A percentile compares a stretch with the other conserved stretches of the same genome.
Conservation (phyloP, 2,113 vertebrate species). For the Dascyllus trimaculatus region DNA sequence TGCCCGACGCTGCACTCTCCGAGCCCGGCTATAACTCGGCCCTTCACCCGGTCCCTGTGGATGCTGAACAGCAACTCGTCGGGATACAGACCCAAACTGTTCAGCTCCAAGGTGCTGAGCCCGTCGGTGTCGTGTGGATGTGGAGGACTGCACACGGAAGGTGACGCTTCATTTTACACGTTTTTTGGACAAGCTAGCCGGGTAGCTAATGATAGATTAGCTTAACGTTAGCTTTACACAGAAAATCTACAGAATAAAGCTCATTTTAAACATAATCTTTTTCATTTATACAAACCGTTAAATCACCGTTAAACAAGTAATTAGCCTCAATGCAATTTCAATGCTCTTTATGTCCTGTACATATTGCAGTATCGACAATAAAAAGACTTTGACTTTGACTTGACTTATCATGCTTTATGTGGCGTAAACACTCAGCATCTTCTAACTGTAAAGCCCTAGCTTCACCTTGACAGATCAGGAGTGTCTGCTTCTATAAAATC, state of each 20-base stretch:
- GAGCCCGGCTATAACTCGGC: conserved; percentile 66
- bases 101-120: conserved; percentile 69
- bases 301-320: too few species aligned
- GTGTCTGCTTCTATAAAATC: too few species aligned
- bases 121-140: conserved; percentile 88
- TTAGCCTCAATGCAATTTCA: too few species aligned
- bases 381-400: too few species aligned
- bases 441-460: neutral
- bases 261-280: neutral
- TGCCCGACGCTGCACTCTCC: conserved; percentile 66
- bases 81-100: conserved; percentile 77
- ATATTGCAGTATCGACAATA: too few species aligned
- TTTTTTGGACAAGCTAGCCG: neutral
- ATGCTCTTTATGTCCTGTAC: too few species aligned
- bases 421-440: neutral
- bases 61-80: conserved; percentile 74
- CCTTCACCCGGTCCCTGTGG: conserved; percentile 87
- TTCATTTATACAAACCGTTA: neutral
- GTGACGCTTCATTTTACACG: conserved; percentile 62
- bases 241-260: neutral
- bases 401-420: too few species aligned
- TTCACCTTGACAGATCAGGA: conserved; percentile 34
- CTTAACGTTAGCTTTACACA: neutral
- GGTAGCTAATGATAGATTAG: neutral
- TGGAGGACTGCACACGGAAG: conserved; percentile 92